Evolutionary conservation across 2,888 invertebrate species (phyloP).

Genomic region (Drosophila parthenogenetica): DNA sequence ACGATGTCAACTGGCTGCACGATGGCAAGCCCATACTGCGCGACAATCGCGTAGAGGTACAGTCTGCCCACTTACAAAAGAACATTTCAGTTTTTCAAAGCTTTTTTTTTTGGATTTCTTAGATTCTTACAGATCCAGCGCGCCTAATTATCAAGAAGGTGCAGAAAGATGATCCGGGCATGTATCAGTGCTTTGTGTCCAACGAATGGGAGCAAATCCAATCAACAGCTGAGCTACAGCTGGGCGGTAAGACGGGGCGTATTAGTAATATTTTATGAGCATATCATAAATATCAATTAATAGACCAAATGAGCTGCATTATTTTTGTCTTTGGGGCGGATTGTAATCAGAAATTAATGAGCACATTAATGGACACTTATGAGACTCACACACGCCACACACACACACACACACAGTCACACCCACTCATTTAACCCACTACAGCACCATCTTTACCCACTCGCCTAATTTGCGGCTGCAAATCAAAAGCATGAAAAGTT

Average conservation of each 20-base stretch:
- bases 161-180: constrained; percentile 93
- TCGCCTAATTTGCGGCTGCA: constrained; percentile 31
- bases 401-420: background rate
- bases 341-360: constrained; percentile 53
- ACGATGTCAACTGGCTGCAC: constrained; percentile 92
- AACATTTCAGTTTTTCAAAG: background rate
- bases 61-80: too few relatives aligned
- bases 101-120: background rate
- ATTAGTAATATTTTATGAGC: constrained; percentile 35
- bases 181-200: constrained; percentile 96
- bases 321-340: constrained; percentile 12
- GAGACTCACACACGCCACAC: constrained; percentile 21
- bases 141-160: constrained; percentile 88
- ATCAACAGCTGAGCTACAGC: constrained; percentile 91
- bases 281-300: constrained; percentile 32
- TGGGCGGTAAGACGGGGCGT: constrained; percentile 89
- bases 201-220: constrained; percentile 94
- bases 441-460: background rate
- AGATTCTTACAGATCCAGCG: constrained; percentile 85
- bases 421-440: too few relatives aligned
- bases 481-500: constrained; percentile 47
- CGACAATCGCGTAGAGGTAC: constrained; percentile 87
- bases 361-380: constrained; percentile 68
- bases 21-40: constrained; percentile 89
- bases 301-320: constrained; percentile 6